phyloP scores from a whole-genome alignment of 2,113 vertebrate genomes.

The Cariama cristata region DNA sequence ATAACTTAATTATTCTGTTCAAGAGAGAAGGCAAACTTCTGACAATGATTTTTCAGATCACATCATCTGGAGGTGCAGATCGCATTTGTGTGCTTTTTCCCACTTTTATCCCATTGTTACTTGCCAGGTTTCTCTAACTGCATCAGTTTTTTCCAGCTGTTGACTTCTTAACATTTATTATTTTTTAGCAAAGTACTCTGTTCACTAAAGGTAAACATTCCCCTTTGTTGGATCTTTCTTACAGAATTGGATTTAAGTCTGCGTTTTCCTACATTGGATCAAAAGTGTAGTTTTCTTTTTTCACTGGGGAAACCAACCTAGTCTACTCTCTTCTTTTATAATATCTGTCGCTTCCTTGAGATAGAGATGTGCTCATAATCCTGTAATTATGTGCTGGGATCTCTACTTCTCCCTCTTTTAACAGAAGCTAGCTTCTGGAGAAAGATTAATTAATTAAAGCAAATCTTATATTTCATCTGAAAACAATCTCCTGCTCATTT shows the following conservation, averaged over 20 bases:
- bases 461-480: not conserved
- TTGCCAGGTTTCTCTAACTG: not conserved
- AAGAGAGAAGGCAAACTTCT: not conserved
- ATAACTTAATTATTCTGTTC: not conserved
- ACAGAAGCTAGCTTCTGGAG: not conserved
- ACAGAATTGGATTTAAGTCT: not conserved
- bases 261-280: not conserved
- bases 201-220: not conserved
- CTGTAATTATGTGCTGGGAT: not conserved
- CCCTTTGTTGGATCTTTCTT: not conserved
- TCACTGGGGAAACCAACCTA: not conserved
- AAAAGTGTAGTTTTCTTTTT: not conserved
- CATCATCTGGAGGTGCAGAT: not conserved
- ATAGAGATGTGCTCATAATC: not conserved
- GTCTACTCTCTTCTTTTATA: not conserved
- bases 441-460: not conserved
- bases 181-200: not conserved
- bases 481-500: not conserved
- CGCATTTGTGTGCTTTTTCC: not conserved
- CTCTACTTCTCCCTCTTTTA: not conserved
- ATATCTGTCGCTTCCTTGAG: not conserved
- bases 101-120: not conserved
- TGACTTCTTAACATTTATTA: not conserved
- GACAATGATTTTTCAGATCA: not conserved
- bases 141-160: not conserved